phyloP scores from a whole-genome alignment of 2,888 invertebrate species.

The Lochmaea crataegi region DNA sequence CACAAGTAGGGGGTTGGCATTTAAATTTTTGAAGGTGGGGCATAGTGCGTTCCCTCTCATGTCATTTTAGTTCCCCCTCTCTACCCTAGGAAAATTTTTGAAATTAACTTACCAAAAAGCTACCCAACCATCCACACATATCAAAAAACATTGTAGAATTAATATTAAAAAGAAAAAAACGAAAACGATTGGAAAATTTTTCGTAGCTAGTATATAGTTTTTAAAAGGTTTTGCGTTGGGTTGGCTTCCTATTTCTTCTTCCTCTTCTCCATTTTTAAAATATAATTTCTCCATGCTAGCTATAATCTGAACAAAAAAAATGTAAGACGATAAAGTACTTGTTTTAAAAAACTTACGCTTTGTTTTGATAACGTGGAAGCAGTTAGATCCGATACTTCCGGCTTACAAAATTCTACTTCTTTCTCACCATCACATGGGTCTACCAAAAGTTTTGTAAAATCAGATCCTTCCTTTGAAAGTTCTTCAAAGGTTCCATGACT shows the following conservation, averaged over 20 bases:
- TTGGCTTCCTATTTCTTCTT: slow-evolving; percentile 44
- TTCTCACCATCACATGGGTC: not conserved
- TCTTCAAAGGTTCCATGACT: slow-evolving; percentile 15
- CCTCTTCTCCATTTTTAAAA: slow-evolving; percentile 23
- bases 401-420: not conserved
- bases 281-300: not conserved
- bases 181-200: slow-evolving; percentile 47
- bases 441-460: slow-evolving; percentile 9
- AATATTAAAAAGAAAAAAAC: slow-evolving; percentile 50
- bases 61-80: too few relatives aligned
- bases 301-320: not conserved
- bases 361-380: not conserved
- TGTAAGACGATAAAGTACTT: not conserved
- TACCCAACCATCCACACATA: slow-evolving; percentile 59
- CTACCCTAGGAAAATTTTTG: too few relatives aligned
- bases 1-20: too few relatives aligned
- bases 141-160: slow-evolving; percentile 52
- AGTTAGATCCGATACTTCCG: not conserved
- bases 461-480: not conserved
- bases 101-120: slow-evolving; percentile 60
- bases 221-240: slow-evolving; percentile 49
- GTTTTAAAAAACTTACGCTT: not conserved
- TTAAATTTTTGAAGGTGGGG: too few relatives aligned
- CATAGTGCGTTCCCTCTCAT: too few relatives aligned
- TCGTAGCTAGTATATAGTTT: slow-evolving; percentile 54